These are phyloP conservation scores for Calonectris borealis DNA, from an alignment of 2,113 vertebrate species.

Conservation along the genomic window DNA sequence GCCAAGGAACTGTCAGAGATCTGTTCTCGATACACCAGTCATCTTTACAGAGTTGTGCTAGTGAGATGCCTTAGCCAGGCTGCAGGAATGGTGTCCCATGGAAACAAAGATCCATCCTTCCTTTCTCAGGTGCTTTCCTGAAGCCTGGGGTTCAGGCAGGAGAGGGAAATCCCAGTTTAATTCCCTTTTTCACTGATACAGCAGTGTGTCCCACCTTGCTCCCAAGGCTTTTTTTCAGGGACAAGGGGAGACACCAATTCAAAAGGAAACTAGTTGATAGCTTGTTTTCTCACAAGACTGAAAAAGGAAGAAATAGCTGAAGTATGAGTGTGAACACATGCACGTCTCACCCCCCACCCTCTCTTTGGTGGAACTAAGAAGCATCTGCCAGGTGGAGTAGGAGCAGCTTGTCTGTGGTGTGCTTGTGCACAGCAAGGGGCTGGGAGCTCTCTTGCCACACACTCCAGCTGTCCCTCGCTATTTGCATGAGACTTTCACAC, in stretches of 20 bases:
- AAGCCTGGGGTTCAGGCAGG: background rate
- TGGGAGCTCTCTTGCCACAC: background rate
- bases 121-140: background rate
- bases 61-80: background rate
- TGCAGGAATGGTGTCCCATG: background rate
- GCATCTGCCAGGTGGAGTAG: conserved; percentile 28
- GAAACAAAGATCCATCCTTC: background rate
- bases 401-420: conserved; percentile 38
- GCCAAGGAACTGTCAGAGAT: background rate
- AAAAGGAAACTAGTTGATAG: background rate
- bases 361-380: background rate
- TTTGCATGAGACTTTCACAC: conserved; percentile 24
- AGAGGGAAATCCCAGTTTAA: background rate
- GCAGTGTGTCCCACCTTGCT: background rate
- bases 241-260: background rate
- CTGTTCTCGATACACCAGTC: background rate
- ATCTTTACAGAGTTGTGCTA: background rate
- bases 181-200: background rate
- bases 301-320: background rate
- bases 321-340: background rate
- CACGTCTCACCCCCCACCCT: background rate
- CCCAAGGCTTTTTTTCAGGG: background rate
- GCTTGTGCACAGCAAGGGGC: conserved; percentile 32
- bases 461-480: conserved; percentile 18
- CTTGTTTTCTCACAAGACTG: background rate